These are phyloP conservation scores for Cataglyphis hispanica DNA, from an alignment of 1,140 invertebrate species.

Conservation along the genomic window DNA sequence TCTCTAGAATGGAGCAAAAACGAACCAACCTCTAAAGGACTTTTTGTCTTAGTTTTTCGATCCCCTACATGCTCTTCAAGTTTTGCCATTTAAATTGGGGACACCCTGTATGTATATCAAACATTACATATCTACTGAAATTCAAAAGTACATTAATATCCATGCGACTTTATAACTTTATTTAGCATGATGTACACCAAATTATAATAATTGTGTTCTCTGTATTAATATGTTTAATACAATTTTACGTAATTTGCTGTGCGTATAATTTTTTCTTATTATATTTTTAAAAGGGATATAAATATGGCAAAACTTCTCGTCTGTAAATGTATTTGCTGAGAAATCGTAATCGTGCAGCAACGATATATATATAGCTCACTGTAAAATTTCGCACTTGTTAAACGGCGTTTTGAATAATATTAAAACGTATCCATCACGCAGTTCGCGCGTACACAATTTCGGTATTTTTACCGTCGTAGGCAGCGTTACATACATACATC, in stretches of 20 bases:
- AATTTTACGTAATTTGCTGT: background rate
- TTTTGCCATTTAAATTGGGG: background rate
- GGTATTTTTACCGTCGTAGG: background rate
- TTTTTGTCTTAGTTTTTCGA: too few relatives aligned
- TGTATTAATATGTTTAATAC: background rate
- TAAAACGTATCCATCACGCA: background rate
- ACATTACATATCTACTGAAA: background rate
- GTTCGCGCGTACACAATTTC: background rate
- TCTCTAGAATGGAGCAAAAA: too few relatives aligned
- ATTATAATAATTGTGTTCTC: background rate
- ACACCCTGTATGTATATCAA: background rate
- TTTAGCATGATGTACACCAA: background rate
- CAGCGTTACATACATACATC: conserved; percentile 36
- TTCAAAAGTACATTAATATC: background rate
- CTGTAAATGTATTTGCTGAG: too few relatives aligned
- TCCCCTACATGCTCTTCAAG: background rate
- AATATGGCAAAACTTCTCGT: too few relatives aligned
- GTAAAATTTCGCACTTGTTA: background rate
- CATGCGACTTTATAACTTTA: background rate
- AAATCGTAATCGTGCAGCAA: too few relatives aligned
- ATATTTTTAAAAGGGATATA: too few relatives aligned
- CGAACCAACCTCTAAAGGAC: too few relatives aligned
- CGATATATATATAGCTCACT: too few relatives aligned
- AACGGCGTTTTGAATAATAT: conserved; percentile 30
- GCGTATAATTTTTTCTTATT: too few relatives aligned